Evolutionary conservation across 1,140 invertebrate species (phyloP), one percentile per base, ranked within the genome.

Genomic region (Bradynema listronoti): DNA sequence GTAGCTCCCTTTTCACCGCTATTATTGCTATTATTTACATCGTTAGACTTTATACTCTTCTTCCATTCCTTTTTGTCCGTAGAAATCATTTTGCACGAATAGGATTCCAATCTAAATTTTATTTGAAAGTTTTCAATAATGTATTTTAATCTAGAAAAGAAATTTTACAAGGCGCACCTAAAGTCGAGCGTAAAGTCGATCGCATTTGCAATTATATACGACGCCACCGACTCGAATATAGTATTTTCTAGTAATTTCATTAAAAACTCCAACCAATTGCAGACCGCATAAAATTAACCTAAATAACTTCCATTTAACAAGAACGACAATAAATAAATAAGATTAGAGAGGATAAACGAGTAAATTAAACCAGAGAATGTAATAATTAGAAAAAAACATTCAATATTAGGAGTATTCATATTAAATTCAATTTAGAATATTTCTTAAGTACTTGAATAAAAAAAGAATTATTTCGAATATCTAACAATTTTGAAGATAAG

Each of bases 21-120:
- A 24, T 66, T 29, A 14, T 61, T 53, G 9, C 22, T 4, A 41
- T 25, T 58, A 14, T 45, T 32, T 3, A n/a, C 34, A 24, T 43
- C 50, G 3, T 58, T 25, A 41, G 34, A 51, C 45, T 63, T 63
- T 19, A 68, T 54, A 29, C 51, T 66, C 25, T 63, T 62, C 34
- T 64, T 77, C 76, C 76, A 77, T 45, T 77, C 66, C 24, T 68
- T 67, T 56, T 77, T 77, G 52, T 77, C 74, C 14, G 57, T 73
- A 5, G 61, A 56, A 7, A 77, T 63, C 74, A 77, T 77, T 61
- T 77, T 77, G 36, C 72, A 77, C 2, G 74, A 77, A 59, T 77
- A 77, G 4, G 68, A 58, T 58, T 77, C 74, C 33, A 78, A 29
- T 57, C 73, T 76, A 46, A n/a, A n/a, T n/a, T n/a, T n/a, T n/a